Evolutionary conservation across 2,113 vertebrate species (phyloP).

Genomic region (Ginglymostoma cirratum): DNA sequence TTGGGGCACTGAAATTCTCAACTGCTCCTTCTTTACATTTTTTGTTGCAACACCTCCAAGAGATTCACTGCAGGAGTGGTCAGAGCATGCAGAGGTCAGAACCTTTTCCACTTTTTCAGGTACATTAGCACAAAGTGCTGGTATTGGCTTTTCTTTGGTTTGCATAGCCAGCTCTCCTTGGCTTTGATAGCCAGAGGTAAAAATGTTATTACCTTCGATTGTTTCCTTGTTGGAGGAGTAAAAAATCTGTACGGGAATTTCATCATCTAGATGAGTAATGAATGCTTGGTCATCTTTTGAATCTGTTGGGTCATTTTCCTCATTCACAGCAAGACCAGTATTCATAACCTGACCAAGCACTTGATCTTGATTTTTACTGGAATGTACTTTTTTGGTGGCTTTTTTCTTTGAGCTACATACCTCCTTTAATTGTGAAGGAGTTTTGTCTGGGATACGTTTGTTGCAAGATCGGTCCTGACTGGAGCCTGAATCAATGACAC

Average conservation of each 20-base stretch:
- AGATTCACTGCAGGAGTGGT: not conserved
- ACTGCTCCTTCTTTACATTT: not conserved
- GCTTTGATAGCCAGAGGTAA: not conserved
- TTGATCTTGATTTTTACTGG: not conserved
- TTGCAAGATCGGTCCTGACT: not conserved
- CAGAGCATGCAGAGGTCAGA: conserved; percentile 39
- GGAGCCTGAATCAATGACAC: not conserved
- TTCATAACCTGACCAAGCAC: not conserved
- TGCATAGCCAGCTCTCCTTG: not conserved
- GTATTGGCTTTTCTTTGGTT: not conserved
- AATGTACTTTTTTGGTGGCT: not conserved
- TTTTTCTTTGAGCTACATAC: not conserved
- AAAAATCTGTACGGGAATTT: not conserved
- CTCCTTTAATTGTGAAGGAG: not conserved
- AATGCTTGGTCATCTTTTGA: not conserved
- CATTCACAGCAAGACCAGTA: not conserved
- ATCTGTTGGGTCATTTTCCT: not conserved
- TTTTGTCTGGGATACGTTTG: not conserved
- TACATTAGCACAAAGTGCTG: not conserved
- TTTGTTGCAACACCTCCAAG: not conserved
- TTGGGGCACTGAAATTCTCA: conserved; percentile 39
- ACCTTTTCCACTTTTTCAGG: conserved; percentile 36
- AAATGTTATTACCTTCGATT: not conserved
- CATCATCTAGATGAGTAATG: not conserved
- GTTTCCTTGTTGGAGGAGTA: not conserved